These are phyloP conservation scores for Parochlus steinenii DNA, from an alignment of 2,888 invertebrate genomes.

Conservation along the genomic window DNA sequence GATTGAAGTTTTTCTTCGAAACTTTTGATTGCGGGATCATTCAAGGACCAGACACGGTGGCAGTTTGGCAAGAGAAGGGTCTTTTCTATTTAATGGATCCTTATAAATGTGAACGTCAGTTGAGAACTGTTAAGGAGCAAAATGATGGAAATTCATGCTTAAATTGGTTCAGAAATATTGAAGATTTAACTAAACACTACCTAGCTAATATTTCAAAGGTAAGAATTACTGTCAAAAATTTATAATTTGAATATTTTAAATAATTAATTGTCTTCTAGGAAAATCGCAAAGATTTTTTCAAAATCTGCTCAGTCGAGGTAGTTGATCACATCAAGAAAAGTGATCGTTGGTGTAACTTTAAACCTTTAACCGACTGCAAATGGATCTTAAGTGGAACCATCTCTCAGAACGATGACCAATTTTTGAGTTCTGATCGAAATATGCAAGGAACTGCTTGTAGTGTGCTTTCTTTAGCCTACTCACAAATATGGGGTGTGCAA, in stretches of 20 bases:
- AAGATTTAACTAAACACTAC: constrained; percentile 26
- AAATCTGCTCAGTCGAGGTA: constrained; percentile 25
- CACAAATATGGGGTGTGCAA: constrained; percentile 3
- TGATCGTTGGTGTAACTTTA: constrained; percentile 26
- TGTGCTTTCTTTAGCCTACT: constrained; percentile 11
- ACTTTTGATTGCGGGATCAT: constrained; percentile 26
- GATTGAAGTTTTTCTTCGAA: constrained; percentile 25
- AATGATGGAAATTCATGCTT: constrained; percentile 26
- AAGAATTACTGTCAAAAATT: too few relatives aligned
- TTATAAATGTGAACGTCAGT: constrained; percentile 25
- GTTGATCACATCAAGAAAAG: constrained; percentile 22
- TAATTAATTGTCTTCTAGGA: too few relatives aligned
- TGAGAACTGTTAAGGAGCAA: not conserved
- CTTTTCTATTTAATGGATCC: constrained; percentile 31
- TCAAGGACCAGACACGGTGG: constrained; percentile 26
- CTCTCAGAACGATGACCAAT: constrained; percentile 13
- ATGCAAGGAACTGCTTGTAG: constrained; percentile 5
- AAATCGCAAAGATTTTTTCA: constrained; percentile 20
- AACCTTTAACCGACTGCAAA: constrained; percentile 16
- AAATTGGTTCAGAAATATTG: constrained; percentile 24
- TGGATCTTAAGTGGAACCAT: constrained; percentile 29
- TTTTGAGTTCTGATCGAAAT: constrained; percentile 1
- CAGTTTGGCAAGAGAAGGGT: constrained; percentile 29
- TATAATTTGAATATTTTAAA: too few relatives aligned
- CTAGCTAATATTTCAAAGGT: constrained; percentile 24